Base-by-base conservation (phyloP, 2,797 vertebrate genomes). In the Phylloscopus collybita region DNA sequence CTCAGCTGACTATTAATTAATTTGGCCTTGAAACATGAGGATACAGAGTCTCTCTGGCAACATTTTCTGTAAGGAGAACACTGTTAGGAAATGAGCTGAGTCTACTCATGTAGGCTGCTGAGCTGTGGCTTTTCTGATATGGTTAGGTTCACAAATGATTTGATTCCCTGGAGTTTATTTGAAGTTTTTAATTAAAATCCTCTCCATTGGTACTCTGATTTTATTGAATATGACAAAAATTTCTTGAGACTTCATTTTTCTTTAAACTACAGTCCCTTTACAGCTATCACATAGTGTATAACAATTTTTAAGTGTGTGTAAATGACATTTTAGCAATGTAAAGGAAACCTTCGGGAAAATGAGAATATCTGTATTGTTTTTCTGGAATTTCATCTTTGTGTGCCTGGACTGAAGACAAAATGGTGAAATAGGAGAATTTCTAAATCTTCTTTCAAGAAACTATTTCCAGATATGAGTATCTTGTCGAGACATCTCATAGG, bases 181-280 rank as follows among this genome's bases (percentile, higher is more conserved):
- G 80, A 94, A 73, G 74, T 51, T 95, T 96, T 93, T 90, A 96
- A 96, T 95, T 96, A 96, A 95, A 94, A 95, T 71, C 67, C 57
- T 85, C 69, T 87, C 57, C 67, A 56, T 34, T 88, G 83, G 66
- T 71, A 80, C 60, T 76, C 83, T 69, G 70, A 65, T 90, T 92
- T 84, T 87, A 93, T 72, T 92, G 65, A 94, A 93, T 65, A 16
- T 29, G 44, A 89, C 19, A 80, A 94, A 81, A 75, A 82, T 90
- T 90, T 82, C 90, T 87, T 84, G 78, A 67, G 83, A 90, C 34
- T 91, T 74, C 53, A 50, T 74, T 95, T 86, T 93, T 92, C 53
- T 85, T 96, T 89, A 80, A 91, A 67, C 45, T 71, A 57, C 32
- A 10, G 38, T 80, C 73, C 64, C 88, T 93, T 82, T 86, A 78